Evolutionary conservation across 1,140 invertebrate genomes (phyloP), one percentile per base, ranked within the genome.

Genomic region (Lepeophtheirus salmonis): DNA sequence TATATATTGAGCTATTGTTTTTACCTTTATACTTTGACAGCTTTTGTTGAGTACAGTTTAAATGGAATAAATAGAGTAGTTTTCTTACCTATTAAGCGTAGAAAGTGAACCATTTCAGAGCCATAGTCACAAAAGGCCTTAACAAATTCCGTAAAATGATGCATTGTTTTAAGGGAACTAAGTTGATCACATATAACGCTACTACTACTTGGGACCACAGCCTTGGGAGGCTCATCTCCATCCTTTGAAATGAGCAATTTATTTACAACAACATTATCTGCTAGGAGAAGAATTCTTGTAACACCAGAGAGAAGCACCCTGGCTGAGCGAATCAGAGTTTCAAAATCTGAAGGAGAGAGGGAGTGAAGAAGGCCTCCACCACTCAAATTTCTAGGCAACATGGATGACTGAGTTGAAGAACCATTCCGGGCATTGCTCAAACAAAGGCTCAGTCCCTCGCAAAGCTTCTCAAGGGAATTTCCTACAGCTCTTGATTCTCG

Each of bases 71-170:
- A 10, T 12, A 41, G 30, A 41, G 21, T 20, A 1, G 14, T 62
- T 13, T 13, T 64, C 63, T 62, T 62, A 50, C 74, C 89, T 21
- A 89, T 95, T 18, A 97, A 73, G 71, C 96, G 86, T 13, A 92
- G 92, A 61, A 98, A 72, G 69, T 97, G 91, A 51, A 97, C 91
- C 92, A 99, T 97, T 70, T 97, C 90, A 10, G 83, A 85, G 2
- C 95, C 95, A 72, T 97, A 97, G 69, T 95, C 88, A 66, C 89
- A 92, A 75, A 98, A 99, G 3, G 91, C 90, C 68, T 94, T 90
- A 24, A 97, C 92, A 74, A 98, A 98, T 73, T 98, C 94, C 4
- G 90, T 94, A 70, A 97, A 97, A 74, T 91, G 96, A 60, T 85
- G 83, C 41, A 97, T 90, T 60, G 84, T 86, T 74, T 97, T 91